A percentile compares a stretch with the other conserved stretches of the same genome.
Conservation (phyloP, 2,888 invertebrate species). For the Synanthedon andrenaeformis region DNA sequence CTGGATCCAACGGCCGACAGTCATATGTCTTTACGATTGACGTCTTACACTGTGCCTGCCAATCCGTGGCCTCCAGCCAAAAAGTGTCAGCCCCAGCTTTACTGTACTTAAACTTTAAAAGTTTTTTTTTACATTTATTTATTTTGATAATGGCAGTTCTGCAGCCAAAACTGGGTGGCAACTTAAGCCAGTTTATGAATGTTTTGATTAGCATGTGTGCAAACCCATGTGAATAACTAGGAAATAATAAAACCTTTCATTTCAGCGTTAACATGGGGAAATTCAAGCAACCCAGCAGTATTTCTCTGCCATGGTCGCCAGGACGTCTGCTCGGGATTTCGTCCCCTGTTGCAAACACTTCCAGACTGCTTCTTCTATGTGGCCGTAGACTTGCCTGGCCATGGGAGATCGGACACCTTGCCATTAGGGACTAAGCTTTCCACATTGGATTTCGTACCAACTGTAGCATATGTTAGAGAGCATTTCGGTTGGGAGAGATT, state of each 20-base stretch:
- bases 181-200: too few species aligned
- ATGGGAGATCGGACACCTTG: neutral
- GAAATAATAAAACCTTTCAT: neutral
- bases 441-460: neutral
- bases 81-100: too few species aligned
- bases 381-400: neutral
- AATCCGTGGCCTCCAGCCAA: too few species aligned
- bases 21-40: too few species aligned
- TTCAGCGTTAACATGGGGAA: neutral
- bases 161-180: too few species aligned
- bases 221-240: neutral
- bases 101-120: too few species aligned
- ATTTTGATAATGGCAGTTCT: too few species aligned
- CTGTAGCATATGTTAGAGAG: neutral
- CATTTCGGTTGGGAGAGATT: neutral
- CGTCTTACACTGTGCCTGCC: too few species aligned
- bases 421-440: neutral
- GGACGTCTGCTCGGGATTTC: neutral
- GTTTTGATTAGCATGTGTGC: too few species aligned
- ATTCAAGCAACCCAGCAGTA: neutral
- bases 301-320: neutral
- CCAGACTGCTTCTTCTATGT: neutral
- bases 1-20: too few species aligned
- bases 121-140: too few species aligned
- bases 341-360: neutral